Conservation (phyloP, 2,113 vertebrate genomes). For the Anguilla japonica region DNA sequence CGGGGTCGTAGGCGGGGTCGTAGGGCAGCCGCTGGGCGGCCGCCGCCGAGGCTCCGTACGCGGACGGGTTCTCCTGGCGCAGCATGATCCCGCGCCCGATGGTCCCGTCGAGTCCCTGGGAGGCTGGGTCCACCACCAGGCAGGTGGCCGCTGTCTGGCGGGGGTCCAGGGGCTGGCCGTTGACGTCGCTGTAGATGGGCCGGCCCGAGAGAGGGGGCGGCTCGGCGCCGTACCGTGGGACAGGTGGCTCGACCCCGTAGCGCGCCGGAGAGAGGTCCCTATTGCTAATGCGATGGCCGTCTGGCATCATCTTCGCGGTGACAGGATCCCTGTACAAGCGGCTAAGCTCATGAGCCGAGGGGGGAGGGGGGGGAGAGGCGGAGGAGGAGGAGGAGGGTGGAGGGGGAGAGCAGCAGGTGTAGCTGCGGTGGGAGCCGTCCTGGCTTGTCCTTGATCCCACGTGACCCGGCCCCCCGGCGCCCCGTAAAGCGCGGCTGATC, state of each 20-base stretch:
- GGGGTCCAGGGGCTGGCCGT: conserved; percentile 64
- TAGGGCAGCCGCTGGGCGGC: conserved; percentile 71
- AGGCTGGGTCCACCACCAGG: conserved; percentile 76
- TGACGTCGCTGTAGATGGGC: conserved; percentile 62
- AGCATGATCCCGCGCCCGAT: conserved; percentile 41
- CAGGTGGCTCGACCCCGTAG: conserved; percentile 67
- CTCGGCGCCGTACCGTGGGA: conserved; percentile 61
- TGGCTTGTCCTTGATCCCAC: conserved; percentile 80
- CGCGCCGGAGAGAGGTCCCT: conserved; percentile 60
- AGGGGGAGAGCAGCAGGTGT: conserved; percentile 54
- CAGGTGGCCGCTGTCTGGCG: conserved; percentile 75
- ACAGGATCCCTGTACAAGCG: conserved; percentile 79
- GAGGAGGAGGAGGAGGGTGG: conserved; percentile 60
- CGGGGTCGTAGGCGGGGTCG: conserved; percentile 75
- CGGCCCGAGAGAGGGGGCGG: conserved; percentile 49
- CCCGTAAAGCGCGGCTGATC: conserved; percentile 72
- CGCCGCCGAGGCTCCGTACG: conserved; percentile 55
- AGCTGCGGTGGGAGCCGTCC: conserved; percentile 59
- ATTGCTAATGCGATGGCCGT: conserved; percentile 69
- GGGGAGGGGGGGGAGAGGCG: conserved; percentile 56
- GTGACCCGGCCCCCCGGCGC: conserved; percentile 57
- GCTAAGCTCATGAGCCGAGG: conserved; percentile 64
- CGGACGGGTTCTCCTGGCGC: conserved; percentile 22
- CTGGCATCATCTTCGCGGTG: conserved; percentile 69
- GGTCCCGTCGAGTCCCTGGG: conserved; percentile 67